Conservation (phyloP, 2,113 vertebrate species). For the Poicephalus gulielmi region DNA sequence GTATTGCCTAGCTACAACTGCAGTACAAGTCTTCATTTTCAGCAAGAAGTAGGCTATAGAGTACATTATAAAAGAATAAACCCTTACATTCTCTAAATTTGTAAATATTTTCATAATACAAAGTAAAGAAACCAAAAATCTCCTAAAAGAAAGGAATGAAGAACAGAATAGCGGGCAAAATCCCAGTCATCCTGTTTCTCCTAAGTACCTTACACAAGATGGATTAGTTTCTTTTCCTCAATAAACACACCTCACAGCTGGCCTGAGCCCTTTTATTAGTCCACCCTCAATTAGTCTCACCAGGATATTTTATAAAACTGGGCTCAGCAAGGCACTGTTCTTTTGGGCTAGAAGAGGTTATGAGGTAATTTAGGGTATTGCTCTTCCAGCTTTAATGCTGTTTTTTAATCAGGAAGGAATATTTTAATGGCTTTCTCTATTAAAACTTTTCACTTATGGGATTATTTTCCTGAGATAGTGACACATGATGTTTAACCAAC, state of each 20-base stretch:
- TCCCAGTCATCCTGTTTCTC: neutral
- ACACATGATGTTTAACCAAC: neutral
- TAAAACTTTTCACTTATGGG: neutral
- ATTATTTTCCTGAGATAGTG: neutral
- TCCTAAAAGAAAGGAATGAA: neutral
- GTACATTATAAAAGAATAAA: neutral
- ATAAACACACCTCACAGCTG: neutral
- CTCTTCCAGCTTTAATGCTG: neutral
- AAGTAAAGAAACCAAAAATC: neutral
- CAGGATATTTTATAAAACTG: neutral
- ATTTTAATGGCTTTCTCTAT: neutral
- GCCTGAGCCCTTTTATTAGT: neutral
- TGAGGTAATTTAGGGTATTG: neutral
- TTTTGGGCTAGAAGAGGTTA: neutral
- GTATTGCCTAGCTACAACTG: neutral
- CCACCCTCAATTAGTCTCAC: neutral
- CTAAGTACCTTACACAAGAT: neutral
- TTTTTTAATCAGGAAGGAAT: neutral
- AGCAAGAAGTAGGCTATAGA: neutral
- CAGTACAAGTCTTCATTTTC: neutral
- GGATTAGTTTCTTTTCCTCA: neutral
- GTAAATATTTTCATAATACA: neutral
- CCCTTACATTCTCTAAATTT: neutral
- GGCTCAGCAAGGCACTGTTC: neutral
- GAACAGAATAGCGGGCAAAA: neutral